Evolutionary conservation across 2,113 vertebrate species (phyloP), one percentile per base, ranked within the genome.

Genomic region (Alosa alosa): DNA sequence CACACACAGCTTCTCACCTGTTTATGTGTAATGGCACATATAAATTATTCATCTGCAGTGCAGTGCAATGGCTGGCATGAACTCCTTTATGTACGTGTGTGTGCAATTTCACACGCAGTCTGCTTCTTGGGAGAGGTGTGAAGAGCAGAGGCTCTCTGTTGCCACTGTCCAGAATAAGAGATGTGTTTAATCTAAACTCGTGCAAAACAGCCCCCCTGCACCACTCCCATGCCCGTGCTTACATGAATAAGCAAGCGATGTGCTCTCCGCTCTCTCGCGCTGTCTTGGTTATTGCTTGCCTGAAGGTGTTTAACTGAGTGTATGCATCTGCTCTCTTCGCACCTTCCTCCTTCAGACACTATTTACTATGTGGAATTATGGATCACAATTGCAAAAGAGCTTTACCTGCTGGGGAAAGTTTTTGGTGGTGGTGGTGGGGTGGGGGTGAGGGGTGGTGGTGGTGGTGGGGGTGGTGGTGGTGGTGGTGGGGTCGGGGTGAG

Each of bases 331-430:
- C 88, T 86, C 4, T 84, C 89, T 47, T 81, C 31, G 4, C 31
- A 2, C 72, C 36, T 10, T 31, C 20, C 75, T 75, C 78, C 20
- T 85, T 89, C 86, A 87, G 15, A 75, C 18, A 49, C 39, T 68
- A 36, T 36, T 50, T 64, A 49, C 78, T 83, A 60, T 83, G 41
- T 81, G 83, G 52, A 82, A 44, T 89, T 85, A 82, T 82, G 86
- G 89, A 89, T 86, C 86, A 85, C 22, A 8, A 50, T 55, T 22
- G 83, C 81, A 87, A 85, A 84, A 81, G 82, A 84, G 86, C 83
- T 88, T 78, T 36, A 81, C 82, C 64, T 75, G 86, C 60, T 41
- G 60, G 81, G 82, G 31, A 75, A 57, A 52, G 55, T 64, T 49
- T 52, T 49, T 22, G 64, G 64, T 25, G 64, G n/a, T n/a, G n/a